A percentile compares a stretch with the other conserved stretches of the same genome.
These are phyloP conservation scores for Melanaphis sacchari DNA, from an alignment of 1,140 invertebrate species.

Conservation along the genomic window DNA sequence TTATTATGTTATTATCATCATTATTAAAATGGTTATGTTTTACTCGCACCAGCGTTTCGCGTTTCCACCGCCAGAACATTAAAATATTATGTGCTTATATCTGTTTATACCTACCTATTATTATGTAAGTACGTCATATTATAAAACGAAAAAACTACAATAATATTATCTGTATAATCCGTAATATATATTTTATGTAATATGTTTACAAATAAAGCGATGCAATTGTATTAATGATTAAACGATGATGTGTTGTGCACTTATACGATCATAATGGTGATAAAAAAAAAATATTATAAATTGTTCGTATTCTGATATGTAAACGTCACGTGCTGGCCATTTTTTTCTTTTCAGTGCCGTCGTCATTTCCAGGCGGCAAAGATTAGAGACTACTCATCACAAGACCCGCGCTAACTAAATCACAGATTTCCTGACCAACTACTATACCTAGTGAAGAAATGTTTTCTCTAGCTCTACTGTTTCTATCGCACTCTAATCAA, in stretches of 20 bases:
- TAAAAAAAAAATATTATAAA: not conserved
- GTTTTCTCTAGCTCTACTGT: not conserved
- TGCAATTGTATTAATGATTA: not conserved
- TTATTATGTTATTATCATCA: slow-evolving; percentile 11
- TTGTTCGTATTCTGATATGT: not conserved
- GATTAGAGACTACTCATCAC: too few species aligned
- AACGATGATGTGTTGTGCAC: not conserved
- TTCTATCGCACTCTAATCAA: not conserved
- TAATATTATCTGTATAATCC: not conserved
- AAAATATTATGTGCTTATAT: not conserved
- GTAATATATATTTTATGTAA: not conserved
- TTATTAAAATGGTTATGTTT: not conserved
- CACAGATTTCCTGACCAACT: not conserved
- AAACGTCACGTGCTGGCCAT: not conserved
- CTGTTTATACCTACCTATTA: slow-evolving; percentile 1
- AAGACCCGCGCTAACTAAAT: too few species aligned
- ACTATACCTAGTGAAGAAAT: too few species aligned
- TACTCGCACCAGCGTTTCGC: slow-evolving; percentile 7
- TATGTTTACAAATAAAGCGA: slow-evolving; percentile 28
- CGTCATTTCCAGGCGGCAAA: too few species aligned
- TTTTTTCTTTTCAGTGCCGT: not conserved
- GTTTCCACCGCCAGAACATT: not conserved
- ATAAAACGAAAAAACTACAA: slow-evolving; percentile 2
- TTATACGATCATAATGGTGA: not conserved
- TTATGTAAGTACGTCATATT: not conserved